A percentile compares a stretch with the other conserved stretches of the same genome.
These are phyloP conservation scores for Tenthredo amoena DNA, from an alignment of 2,888 invertebrate species.

Conservation along the genomic window DNA sequence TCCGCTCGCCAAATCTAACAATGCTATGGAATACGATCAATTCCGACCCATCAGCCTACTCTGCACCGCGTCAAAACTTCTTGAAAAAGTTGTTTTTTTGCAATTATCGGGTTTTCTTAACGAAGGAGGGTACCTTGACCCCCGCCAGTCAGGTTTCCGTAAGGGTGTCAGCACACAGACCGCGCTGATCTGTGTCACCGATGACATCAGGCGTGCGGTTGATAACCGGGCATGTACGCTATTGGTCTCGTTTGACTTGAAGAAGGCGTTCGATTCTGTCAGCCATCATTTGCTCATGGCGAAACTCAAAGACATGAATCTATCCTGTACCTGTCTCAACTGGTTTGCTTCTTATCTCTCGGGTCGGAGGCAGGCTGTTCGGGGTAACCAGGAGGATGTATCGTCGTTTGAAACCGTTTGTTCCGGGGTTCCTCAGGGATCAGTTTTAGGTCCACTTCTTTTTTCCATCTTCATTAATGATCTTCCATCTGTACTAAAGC, in stretches of 20 bases:
- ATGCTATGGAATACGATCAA: too few species aligned
- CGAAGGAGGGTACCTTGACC: background rate
- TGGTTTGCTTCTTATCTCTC: background rate
- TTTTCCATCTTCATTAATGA: conserved; percentile 49
- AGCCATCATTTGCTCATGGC: background rate
- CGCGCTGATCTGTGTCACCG: background rate
- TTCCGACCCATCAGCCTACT: background rate
- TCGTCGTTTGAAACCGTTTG: background rate
- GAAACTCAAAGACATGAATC: background rate
- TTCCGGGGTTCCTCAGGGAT: background rate
- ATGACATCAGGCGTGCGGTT: background rate
- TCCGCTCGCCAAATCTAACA: background rate
- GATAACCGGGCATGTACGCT: background rate
- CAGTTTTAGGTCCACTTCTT: conserved; percentile 1
- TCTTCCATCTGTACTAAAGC: background rate
- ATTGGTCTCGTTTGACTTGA: background rate
- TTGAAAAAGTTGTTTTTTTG: background rate
- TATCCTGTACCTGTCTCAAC: background rate
- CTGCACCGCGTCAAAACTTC: background rate
- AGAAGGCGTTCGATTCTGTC: background rate
- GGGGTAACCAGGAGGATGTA: too few species aligned
- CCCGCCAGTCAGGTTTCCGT: background rate
- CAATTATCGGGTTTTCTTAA: background rate
- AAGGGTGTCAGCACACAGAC: background rate
- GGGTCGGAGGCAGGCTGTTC: background rate